phyloP scores from a whole-genome alignment of 2,888 invertebrate species.

The Ptychoptera contaminata region DNA sequence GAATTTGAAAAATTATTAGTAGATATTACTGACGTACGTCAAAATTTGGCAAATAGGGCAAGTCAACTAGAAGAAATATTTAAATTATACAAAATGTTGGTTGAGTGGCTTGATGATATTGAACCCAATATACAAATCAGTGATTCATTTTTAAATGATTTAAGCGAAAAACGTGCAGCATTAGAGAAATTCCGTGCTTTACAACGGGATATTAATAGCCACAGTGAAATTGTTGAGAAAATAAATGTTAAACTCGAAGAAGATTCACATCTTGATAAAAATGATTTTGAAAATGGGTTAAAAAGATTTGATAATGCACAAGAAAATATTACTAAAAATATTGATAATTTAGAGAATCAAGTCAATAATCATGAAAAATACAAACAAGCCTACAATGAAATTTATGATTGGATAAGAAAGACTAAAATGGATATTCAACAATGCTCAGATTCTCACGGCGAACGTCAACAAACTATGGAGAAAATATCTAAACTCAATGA shows the following conservation, averaged over 20 bases:
- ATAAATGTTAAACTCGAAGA: slow-evolving; percentile 57
- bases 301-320: slow-evolving; percentile 55
- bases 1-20: slow-evolving; percentile 78
- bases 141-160: slow-evolving; percentile 61
- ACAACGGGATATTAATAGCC: slow-evolving; percentile 65
- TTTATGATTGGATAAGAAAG: slow-evolving; percentile 72
- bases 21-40: slow-evolving; percentile 66
- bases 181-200: slow-evolving; percentile 75
- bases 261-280: slow-evolving; percentile 47
- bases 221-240: slow-evolving; percentile 61
- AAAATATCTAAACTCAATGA: slow-evolving; percentile 60
- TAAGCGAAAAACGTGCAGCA: slow-evolving; percentile 80
- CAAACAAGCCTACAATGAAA: slow-evolving; percentile 64
- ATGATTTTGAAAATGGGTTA: slow-evolving; percentile 53
- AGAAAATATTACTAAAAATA: slow-evolving; percentile 46
- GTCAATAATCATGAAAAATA: slow-evolving; percentile 78
- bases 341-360: slow-evolving; percentile 62
- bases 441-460: slow-evolving; percentile 76
- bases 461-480: slow-evolving; percentile 58
- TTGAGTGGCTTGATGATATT: slow-evolving; percentile 79
- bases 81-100: slow-evolving; percentile 63
- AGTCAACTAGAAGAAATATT: slow-evolving; percentile 75
- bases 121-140: slow-evolving; percentile 63
- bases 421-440: slow-evolving; percentile 69
- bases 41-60: slow-evolving; percentile 55